Conservation (phyloP, 2,888 invertebrate genomes). For the Pollenia amentaria region DNA sequence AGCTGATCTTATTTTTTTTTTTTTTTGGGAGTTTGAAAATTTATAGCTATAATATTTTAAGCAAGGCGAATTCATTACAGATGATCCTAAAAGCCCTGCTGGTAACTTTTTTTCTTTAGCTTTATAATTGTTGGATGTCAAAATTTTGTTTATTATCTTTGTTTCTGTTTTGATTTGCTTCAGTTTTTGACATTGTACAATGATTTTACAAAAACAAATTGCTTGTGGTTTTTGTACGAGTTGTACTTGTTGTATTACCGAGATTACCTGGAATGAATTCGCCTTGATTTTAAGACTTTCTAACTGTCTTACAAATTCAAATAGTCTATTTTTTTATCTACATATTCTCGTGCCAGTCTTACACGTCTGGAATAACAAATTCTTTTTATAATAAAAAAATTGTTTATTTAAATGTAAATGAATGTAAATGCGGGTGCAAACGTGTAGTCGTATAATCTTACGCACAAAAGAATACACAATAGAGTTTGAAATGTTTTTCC, state of each 20-base stretch:
- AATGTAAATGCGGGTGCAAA: not conserved
- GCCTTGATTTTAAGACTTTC: conserved; percentile 21
- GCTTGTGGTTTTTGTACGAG: too few relatives aligned
- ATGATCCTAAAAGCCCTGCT: too few relatives aligned
- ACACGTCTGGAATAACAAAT: conserved; percentile 44
- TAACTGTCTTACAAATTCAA: not conserved
- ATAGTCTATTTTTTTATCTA: not conserved
- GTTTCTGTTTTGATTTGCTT: not conserved
- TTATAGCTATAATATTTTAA: too few relatives aligned
- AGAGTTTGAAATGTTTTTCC: conserved; percentile 36
- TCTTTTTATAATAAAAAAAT: not conserved
- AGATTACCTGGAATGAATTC: too few relatives aligned
- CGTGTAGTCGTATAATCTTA: not conserved
- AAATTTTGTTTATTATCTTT: not conserved
- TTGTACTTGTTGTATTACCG: too few relatives aligned
- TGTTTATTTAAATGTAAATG: not conserved
- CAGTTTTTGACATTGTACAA: too few relatives aligned
- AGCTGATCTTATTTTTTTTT: too few relatives aligned
- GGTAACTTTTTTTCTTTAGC: too few relatives aligned
- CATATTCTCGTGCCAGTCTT: conserved; percentile 40
- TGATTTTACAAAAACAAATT: too few relatives aligned
- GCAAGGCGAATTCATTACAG: too few relatives aligned
- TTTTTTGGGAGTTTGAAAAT: too few relatives aligned
- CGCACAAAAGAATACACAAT: not conserved
- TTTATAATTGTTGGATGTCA: too few relatives aligned